Evolutionary conservation across 1,140 invertebrate species (phyloP), one percentile per base, ranked within the genome.

Genomic region (Carcinoscorpius rotundicauda): DNA sequence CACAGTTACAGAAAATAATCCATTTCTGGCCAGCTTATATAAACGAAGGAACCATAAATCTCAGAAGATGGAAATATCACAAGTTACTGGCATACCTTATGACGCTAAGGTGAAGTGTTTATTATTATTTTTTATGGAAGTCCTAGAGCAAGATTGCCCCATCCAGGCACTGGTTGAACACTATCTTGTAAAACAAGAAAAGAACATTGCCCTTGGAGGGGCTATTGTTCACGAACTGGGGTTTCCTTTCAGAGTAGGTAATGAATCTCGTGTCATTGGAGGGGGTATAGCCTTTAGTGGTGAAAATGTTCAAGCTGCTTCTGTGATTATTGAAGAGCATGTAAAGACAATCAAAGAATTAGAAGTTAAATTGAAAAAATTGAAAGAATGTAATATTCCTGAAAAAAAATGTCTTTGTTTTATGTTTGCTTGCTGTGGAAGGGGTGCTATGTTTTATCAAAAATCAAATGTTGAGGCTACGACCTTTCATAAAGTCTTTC

Each of bases 381-480:
- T 80, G 52, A 77, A 77, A 71, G 68, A 74, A 5, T 70, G 69
- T 63, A 70, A 72, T 52, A 51, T 78, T 51, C 71, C 75, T 8
- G 72, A 76, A 58, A 64, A 76, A 4, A 73, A 75, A 3, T 78
- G 75, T 60, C 72, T 83, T 65, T 82, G 76, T 53, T 79, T 84
- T 60, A 84, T 84, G 81, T 83, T 83, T 74, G 78, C 81, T 1
- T 86, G 84, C 70, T 74, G 77, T 52, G 82, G 77, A 5, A 72
- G 83, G 49, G 83, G 82, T 3, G 52, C 61, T 53, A 49, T 66
- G 6, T 73, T 78, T 68, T 77, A 80, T 60, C 49, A 72, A 0
- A 71, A 76, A n/a, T 62, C 72, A 6, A 76, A 83, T 69, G 77
- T 82, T 3, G 84, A 86, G 72, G 77, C 82, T 3, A 67, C 67